phyloP scores from a whole-genome alignment of 2,797 vertebrate genomes.

The Galago senegalensis region DNA sequence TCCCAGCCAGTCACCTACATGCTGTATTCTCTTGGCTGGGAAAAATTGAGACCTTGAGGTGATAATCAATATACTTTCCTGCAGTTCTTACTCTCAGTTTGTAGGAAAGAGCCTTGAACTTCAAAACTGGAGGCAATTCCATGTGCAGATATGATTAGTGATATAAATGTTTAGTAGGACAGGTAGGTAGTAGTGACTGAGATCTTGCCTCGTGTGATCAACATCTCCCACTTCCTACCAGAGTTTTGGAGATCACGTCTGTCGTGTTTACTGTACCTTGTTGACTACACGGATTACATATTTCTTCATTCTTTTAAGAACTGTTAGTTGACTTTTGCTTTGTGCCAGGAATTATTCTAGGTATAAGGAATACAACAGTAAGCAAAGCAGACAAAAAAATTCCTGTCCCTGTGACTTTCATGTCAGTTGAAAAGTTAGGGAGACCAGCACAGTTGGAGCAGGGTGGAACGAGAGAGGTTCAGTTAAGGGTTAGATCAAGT shows the following conservation, averaged over 20 bases:
- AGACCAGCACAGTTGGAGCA: background rate
- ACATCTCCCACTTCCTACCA: background rate
- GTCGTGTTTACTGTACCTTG: background rate
- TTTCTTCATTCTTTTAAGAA: conserved; percentile 41
- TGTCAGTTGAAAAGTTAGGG: background rate
- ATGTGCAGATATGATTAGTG: background rate
- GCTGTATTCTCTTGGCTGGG: background rate
- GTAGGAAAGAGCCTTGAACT: background rate
- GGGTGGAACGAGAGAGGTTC: background rate
- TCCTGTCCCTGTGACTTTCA: background rate
- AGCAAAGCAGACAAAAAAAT: conserved; percentile 37
- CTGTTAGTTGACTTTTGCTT: background rate
- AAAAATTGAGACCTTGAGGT: background rate
- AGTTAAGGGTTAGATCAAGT: background rate
- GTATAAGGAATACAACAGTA: background rate
- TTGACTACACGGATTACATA: background rate
- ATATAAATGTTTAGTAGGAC: background rate
- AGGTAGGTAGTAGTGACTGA: background rate
- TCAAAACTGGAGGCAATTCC: background rate
- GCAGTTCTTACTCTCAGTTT: background rate
- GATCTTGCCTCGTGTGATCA: background rate
- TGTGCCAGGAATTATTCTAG: background rate
- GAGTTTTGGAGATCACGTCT: background rate
- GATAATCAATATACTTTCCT: background rate
- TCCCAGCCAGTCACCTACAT: background rate